Evolutionary conservation across 2,888 invertebrate species (phyloP).

Genomic region (Clanis bilineata): DNA sequence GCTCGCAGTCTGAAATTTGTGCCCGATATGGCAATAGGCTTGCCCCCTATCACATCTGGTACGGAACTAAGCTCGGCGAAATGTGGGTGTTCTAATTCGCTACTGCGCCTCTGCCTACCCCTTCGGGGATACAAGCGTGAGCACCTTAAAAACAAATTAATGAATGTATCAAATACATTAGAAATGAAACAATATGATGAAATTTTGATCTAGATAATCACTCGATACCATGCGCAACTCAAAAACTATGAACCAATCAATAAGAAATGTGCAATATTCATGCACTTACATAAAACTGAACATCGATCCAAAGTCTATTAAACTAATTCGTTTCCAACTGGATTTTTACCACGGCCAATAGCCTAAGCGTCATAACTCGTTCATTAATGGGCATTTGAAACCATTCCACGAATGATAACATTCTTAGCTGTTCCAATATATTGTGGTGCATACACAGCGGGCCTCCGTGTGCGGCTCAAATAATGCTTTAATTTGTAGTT

Average conservation of each 20-base stretch:
- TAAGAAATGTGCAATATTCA: neutral
- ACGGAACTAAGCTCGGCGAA: too few relatives aligned
- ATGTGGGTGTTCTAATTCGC: too few relatives aligned
- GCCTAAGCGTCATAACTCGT: constrained; percentile 9
- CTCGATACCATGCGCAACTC: too few relatives aligned
- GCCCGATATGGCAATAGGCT: too few relatives aligned
- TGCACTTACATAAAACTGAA: neutral
- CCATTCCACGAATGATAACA: constrained; percentile 11
- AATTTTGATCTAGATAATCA: too few relatives aligned
- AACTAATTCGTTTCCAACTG: constrained; percentile 5
- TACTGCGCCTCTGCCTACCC: too few relatives aligned
- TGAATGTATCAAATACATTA: too few relatives aligned
- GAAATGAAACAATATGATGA: too few relatives aligned
- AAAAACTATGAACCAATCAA: neutral
- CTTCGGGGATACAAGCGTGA: too few relatives aligned
- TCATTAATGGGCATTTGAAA: constrained; percentile 11
- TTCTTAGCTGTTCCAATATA: constrained; percentile 11
- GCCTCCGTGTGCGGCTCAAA: constrained; percentile 57
- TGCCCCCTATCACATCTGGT: too few relatives aligned
- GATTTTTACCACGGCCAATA: constrained; percentile 12
- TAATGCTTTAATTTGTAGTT: constrained; percentile 57
- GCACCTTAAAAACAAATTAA: too few relatives aligned
- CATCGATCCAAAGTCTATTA: neutral
- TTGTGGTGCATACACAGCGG: neutral
- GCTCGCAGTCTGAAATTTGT: too few relatives aligned